Conservation (phyloP, 2,113 vertebrate genomes). For the Loxodonta africana region DNA sequence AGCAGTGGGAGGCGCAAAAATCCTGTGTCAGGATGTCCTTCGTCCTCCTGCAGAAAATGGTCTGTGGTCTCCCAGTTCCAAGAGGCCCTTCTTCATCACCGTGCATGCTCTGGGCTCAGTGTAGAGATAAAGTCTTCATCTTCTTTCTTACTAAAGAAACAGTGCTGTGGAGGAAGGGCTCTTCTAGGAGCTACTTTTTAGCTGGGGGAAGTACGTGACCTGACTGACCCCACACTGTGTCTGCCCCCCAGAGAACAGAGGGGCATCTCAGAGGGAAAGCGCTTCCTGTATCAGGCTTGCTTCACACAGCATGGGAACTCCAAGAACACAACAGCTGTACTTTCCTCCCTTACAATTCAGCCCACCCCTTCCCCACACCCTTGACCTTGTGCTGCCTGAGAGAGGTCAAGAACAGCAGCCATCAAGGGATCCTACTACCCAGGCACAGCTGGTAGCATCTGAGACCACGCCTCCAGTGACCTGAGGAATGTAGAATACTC, state of each 20-base stretch:
- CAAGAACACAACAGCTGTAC: neutral
- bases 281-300: neutral
- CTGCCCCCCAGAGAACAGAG: neutral
- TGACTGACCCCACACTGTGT: neutral
- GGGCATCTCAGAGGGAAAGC: neutral
- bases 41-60: neutral
- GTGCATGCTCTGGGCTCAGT: accelerated
- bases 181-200: neutral
- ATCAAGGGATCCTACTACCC: neutral
- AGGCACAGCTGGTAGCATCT: neutral
- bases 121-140: neutral
- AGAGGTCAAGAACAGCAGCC: neutral
- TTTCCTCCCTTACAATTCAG: neutral
- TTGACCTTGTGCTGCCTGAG: neutral
- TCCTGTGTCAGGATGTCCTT: neutral
- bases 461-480: neutral
- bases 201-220: neutral
- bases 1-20: neutral
- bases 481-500: neutral
- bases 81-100: neutral
- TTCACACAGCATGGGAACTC: neutral
- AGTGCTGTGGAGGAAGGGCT: neutral
- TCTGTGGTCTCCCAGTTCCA: neutral
- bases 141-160: neutral
- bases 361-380: neutral